Base-by-base conservation (phyloP, 1,140 invertebrate genomes). In the Mactra quadrangularis region DNA sequence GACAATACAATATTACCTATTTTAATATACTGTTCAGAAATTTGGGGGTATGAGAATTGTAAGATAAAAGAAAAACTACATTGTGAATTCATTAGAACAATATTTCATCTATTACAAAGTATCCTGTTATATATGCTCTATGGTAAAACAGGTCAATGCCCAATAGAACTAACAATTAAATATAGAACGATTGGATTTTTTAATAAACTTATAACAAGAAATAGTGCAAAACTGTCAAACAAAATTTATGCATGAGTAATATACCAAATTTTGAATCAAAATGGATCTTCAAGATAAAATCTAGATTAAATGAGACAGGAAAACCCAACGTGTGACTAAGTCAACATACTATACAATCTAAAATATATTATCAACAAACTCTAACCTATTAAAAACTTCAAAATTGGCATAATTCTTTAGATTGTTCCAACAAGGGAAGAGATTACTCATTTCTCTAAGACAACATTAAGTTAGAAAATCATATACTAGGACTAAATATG, bases 191-290 rank as follows among this genome's bases (percentile, higher is more conserved):
- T 70, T 31, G 27, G 27, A 22, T 70, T 22, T 29, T 47, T 13
- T 35, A 47, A 50, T 47, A 70, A 52, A 70, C 66, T 70, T 45
- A 70, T 70, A n/a, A 45, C 41, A 9, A 41, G 66, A 22, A 70
- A 70, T 1, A 9, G 50, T 47, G 50, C 15, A 6, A 52, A 22
- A 70, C n/a, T 70, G 50, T 19, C 66, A 0, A n/a, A 9, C 1
- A 50, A 19, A 29, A 70, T 29, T 0, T 27, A 50, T 47, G 50
- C 27, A 70, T 70, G 66, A 11, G 9, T 22, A 50, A 47, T 50
- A 27, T 50, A 9, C 35, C 41, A 50, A 52, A 25, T 70, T 47
- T 47, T 38, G 6, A 3, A 3, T 33, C 27, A 64, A 27, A 35
- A 35, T 19, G 27, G 17, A 47, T 9, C 27, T n/a, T 15, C 50